Evolutionary conservation across 2,113 vertebrate species (phyloP).

Genomic region (Chionis minor): DNA sequence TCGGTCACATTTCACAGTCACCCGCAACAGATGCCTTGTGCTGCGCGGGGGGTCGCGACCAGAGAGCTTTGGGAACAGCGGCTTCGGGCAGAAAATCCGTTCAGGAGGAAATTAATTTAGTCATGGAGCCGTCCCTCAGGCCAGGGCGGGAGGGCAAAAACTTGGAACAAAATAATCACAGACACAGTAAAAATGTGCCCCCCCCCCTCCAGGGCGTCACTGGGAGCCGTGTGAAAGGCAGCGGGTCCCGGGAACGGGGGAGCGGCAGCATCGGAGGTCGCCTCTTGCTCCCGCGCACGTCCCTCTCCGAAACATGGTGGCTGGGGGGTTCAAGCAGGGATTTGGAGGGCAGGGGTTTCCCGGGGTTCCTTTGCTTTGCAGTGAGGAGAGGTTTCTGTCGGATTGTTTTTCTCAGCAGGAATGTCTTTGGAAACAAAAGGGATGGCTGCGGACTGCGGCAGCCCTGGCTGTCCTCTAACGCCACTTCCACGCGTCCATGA

Average conservation of each 20-base stretch:
- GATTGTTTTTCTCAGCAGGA: neutral
- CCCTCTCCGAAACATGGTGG: accelerated
- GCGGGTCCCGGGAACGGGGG: accelerated
- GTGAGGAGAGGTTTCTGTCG: accelerated
- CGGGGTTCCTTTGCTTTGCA: neutral
- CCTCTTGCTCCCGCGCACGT: accelerated
- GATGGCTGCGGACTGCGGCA: accelerated
- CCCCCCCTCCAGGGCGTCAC: accelerated
- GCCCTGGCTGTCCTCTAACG: accelerated
- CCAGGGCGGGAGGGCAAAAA: neutral
- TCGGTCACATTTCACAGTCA: accelerated
- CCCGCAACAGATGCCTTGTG: neutral
- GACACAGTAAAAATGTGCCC: neutral
- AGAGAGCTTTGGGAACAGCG: neutral
- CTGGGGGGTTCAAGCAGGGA: accelerated
- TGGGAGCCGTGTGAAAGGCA: neutral
- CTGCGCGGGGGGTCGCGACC: accelerated
- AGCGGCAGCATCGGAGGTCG: neutral
- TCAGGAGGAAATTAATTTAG: neutral
- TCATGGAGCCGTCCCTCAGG: neutral
- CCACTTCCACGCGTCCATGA: neutral
- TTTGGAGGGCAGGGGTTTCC: accelerated
- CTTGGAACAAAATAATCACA: constrained; percentile 15
- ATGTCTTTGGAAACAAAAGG: neutral
- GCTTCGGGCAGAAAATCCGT: neutral